Evolutionary conservation across 2,113 vertebrate species (phyloP), one percentile per base, ranked within the genome.

Genomic region (Halichoerus grypus): DNA sequence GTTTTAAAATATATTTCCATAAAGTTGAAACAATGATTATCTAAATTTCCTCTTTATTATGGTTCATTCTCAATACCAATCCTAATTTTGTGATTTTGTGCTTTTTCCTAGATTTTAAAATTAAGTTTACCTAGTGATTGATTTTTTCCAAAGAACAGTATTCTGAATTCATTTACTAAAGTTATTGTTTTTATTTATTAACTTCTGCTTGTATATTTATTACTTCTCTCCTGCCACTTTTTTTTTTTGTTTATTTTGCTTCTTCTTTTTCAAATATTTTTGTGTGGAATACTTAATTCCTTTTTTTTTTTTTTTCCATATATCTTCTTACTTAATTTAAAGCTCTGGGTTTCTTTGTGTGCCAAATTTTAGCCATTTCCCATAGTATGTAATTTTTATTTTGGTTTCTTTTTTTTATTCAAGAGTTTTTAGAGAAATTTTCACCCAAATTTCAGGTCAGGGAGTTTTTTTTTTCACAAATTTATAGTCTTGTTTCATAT

Each of bases 1-100:
- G 2, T 53, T 91, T 96, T 96, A 88, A 94, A 65, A 84, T 80
- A 3, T 46, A 80, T 77, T 85, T 94, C n/a, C 55, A 63, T 16
- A 61, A 39, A 26, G 39, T 67, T 61, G 42, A 71, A 65, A 82
- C 11, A 31, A 16, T 36, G 28, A 57, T 80, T 51, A n/a, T 59
- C 31, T 76, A 86, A 90, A 72, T 80, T 85, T 85, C n/a, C 18
- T 90, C 51, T 74, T 67, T 87, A 51, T 49, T 76, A 28, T 63
- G 26, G 26, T 55, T 79, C 46, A 95, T 81, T 81, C 36, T 59
- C 21, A 61, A 87, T 74, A 31, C 4, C 21, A 76, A 36, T 42
- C 14, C 61, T 82, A 81, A 76, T 76, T 87, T 95, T 93, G 81
- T 86, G 26, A 81, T 89, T 74, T 90, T 69, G 71, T 69, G 31